Evolutionary conservation across 2,113 vertebrate species (phyloP), one percentile per base, ranked within the genome.

Genomic region (Lophochroa leadbeateri): DNA sequence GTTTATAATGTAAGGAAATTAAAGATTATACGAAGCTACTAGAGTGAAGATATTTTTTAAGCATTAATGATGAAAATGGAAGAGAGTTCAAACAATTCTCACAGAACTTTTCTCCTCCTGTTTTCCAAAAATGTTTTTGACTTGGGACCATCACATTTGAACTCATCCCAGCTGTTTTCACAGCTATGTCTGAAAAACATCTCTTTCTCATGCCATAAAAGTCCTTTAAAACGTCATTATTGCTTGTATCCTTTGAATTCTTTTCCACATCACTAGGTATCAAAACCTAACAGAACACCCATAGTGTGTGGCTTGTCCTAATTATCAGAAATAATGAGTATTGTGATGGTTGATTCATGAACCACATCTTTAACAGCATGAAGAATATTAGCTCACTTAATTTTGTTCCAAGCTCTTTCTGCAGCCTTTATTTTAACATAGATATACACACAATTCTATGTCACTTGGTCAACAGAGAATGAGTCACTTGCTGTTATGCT

Each of bases 191-290:
- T 77, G 60, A 81, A 89, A 76, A 39, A 39, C 4, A 79, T 14
- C 19, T 35, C 52, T 75, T 39, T 46, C 21, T 27, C n/a, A 41
- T 58, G 9, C 25, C 14, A 43, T 23, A 39, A 86, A 57, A 16
- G 13, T 57, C 27, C 7, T 58, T 85, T 46, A 74, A 81, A 81
- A 92, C 33, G 79, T 88, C n/a, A 86, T 55, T 65, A 47, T 57
- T 92, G 50, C 50, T 71, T 72, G 39, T 12, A 71, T 83, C 64
- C 15, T 67, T 58, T 84, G 47, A 93, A 91, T 75, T 80, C 18
- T 89, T 95, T 95, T 77, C 50, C 39, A 92, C 72, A 41, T 57
- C 65, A 74, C 55, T 77, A 94, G 70, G 11, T 77, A 91, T 70
- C 78, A 90, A 93, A 90, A 75, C 3, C 13, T 13, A 71, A 55